Evolutionary conservation across 2,888 invertebrate species (phyloP), one percentile per base, ranked within the genome.

Genomic region (Conchocele bisecta): DNA sequence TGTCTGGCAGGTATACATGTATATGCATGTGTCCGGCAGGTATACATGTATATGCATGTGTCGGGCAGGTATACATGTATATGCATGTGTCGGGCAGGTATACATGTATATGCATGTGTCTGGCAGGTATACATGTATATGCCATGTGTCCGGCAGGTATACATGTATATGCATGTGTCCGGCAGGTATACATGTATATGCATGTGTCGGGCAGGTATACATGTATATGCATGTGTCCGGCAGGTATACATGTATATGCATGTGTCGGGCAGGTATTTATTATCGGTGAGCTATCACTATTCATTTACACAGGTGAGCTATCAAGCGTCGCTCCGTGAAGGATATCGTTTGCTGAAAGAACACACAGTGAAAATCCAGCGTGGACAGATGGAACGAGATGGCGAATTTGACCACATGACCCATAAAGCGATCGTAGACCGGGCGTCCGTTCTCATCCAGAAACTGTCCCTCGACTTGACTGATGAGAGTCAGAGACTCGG

Each of bases 401-500:
- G 86, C 9, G 83, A 83, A 41, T 83, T 87, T 74, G 87, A 88
- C 56, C 61, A 44, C 20, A 78, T 78, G 11, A 77, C 81, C 39
- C 88, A 88, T 65, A 73, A 77, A 22, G 72, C 74, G 6, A 72
- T 86, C 35, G 82, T 79, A 20, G 76, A 79, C 3, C 73, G 89
- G 17, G 83, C 87, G 5, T 74, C 83, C 0, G 46, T 85, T 9
- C 80, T 89, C 3, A 69, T 88, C 20, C 80, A 87, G 69, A 83
- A 86, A 31, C 86, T 88, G 86, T 82, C 86, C 4, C 71, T 65
- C 5, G 86, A 85, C 41, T 68, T 86, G 50, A 80, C 81, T 7
- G 61, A 76, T 0, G 89, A 89, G 67, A 85, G 89, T 69, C 67
- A 79, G 51, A 67, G 89, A 22, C 69, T 88, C n/a, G 89, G 89